Evolutionary conservation across 2,797 vertebrate genomes (phyloP).

Genomic region (Anisognathus igniventris): DNA sequence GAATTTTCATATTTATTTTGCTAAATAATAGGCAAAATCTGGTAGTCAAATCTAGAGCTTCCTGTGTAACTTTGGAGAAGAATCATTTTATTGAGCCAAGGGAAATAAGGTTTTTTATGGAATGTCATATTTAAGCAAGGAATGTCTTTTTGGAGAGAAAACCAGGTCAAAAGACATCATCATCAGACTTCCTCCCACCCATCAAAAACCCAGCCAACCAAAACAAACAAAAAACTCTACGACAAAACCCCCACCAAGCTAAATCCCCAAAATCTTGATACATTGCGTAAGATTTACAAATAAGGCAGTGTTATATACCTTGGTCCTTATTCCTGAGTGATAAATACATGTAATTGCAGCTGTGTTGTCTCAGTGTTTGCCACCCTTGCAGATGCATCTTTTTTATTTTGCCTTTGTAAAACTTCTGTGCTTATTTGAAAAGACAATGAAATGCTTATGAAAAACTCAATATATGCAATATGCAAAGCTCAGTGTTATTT

Average conservation of each 20-base stretch:
- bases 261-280: not conserved
- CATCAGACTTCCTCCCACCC: not conserved
- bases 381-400: not conserved
- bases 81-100: not conserved
- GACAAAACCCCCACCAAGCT: not conserved
- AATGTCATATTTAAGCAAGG: not conserved
- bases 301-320: accelerated
- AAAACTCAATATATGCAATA: not conserved
- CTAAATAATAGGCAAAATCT: not conserved
- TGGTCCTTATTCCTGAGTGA: not conserved
- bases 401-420: not conserved
- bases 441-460: not conserved
- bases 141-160: not conserved
- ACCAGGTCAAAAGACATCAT: not conserved
- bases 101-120: not conserved
- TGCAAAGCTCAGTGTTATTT: not conserved
- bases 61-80: not conserved
- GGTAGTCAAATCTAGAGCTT: not conserved
- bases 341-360: not conserved
- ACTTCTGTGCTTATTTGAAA: not conserved
- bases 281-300: not conserved
- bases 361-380: not conserved
- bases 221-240: not conserved
- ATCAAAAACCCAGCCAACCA: not conserved
- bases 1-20: not conserved